Conservation (phyloP, 2,888 invertebrate species). For the Allolobophora icterica region DNA sequence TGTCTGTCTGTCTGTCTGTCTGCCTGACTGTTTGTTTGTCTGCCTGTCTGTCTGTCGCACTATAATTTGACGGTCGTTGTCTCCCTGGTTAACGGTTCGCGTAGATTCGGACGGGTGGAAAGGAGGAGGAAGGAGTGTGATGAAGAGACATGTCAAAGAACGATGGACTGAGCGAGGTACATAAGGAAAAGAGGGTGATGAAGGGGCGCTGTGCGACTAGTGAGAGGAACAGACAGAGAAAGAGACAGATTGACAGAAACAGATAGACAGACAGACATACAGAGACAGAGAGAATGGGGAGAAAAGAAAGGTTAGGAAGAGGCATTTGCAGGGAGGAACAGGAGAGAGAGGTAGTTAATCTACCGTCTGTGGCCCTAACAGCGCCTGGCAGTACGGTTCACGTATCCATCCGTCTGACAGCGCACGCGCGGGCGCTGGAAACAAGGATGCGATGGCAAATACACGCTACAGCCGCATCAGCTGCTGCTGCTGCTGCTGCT, state of each 20-base stretch:
- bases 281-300: too few species aligned
- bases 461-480: neutral
- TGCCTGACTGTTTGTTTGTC: constrained; percentile 31
- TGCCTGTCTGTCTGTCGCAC: constrained; percentile 18
- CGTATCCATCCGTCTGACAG: neutral
- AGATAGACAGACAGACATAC: too few species aligned
- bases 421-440: neutral
- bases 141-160: neutral
- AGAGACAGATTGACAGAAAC: too few species aligned
- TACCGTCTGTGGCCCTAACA: neutral
- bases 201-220: too few species aligned
- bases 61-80: neutral
- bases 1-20: constrained; percentile 31
- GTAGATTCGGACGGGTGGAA: neutral
- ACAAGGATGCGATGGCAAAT: neutral
- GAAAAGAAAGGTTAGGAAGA: too few species aligned
- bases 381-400: neutral
- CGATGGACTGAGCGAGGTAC: neutral
- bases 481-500: neutral
- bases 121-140: neutral
- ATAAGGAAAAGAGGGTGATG: neutral
- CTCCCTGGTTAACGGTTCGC: neutral
- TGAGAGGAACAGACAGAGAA: too few species aligned
- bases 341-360: neutral
- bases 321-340: neutral